Conservation (phyloP, 2,888 invertebrate species). For the Neria commutata region DNA sequence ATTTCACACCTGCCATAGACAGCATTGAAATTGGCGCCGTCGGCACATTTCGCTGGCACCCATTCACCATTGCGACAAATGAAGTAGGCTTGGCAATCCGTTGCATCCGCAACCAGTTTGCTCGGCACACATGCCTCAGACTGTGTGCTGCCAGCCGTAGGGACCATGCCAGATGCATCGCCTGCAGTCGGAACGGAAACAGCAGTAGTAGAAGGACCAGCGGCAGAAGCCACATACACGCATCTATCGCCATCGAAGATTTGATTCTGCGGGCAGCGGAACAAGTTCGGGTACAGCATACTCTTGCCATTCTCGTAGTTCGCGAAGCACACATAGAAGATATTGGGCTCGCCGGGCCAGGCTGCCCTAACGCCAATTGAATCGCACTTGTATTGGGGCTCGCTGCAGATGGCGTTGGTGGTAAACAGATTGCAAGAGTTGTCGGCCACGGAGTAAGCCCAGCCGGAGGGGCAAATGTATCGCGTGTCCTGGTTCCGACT, state of each 20-base stretch:
- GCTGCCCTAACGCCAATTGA: slow-evolving; percentile 41
- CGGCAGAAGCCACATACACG: slow-evolving; percentile 22
- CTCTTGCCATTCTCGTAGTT: slow-evolving; percentile 18
- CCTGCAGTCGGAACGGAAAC: not conserved
- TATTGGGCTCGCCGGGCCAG: slow-evolving; percentile 46
- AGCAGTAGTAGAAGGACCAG: not conserved
- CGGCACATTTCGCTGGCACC: slow-evolving; percentile 23
- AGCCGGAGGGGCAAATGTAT: slow-evolving; percentile 39
- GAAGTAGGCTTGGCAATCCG: slow-evolving; percentile 16
- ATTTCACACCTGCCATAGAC: slow-evolving; percentile 23
- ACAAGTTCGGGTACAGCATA: slow-evolving; percentile 45
- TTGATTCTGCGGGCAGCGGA: slow-evolving; percentile 43
- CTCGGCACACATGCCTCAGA: no score
- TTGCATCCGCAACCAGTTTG: slow-evolving; percentile 5
- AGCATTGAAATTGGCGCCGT: slow-evolving; percentile 34
- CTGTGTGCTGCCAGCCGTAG: not conserved
- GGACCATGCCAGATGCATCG: not conserved
- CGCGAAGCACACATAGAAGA: slow-evolving; percentile 48
- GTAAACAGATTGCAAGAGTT: slow-evolving; percentile 40
- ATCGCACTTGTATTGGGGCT: slow-evolving; percentile 44
- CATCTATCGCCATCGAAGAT: slow-evolving; percentile 35
- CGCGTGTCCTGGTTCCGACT: slow-evolving; percentile 37
- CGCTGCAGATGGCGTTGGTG: slow-evolving; percentile 36
- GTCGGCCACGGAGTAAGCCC: slow-evolving; percentile 42
- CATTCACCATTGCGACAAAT: slow-evolving; percentile 26